Evolutionary conservation across 2,888 invertebrate genomes (phyloP).

Genomic region (Phymatocera aterrima): DNA sequence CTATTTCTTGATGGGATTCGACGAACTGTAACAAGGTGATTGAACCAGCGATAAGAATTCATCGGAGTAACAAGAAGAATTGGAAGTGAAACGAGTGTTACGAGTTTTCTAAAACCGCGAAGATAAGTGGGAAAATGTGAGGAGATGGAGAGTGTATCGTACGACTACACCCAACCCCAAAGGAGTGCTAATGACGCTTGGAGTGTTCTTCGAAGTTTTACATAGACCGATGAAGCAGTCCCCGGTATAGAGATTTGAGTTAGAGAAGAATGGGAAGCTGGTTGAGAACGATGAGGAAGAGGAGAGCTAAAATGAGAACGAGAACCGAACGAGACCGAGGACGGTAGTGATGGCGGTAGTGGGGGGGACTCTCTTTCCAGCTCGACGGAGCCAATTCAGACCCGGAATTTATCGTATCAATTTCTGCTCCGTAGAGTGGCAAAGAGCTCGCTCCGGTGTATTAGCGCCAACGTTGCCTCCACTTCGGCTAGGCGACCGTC

Average conservation of each 20-base stretch:
- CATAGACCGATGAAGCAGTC: neutral
- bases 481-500: slow-evolving; percentile 9
- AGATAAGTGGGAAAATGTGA: too few relatives aligned
- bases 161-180: neutral
- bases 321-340: slow-evolving; percentile 50
- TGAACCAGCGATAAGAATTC: too few relatives aligned
- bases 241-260: slow-evolving; percentile 47
- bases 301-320: slow-evolving; percentile 47
- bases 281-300: slow-evolving; percentile 50
- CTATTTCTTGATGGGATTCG: too few relatives aligned
- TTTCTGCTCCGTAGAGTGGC: slow-evolving; percentile 80
- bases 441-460: slow-evolving; percentile 76
- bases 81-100: too few relatives aligned
- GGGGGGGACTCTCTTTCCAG: slow-evolving; percentile 75
- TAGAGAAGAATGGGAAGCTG: slow-evolving; percentile 51
- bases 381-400: slow-evolving; percentile 79
- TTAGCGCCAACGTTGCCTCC: slow-evolving; percentile 72
- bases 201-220: slow-evolving; percentile 14
- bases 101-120: too few relatives aligned
- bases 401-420: slow-evolving; percentile 81
- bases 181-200: neutral
- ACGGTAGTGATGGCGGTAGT: too few relatives aligned
- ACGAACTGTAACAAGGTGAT: too few relatives aligned
- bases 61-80: too few relatives aligned
- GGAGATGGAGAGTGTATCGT: neutral